Percentiles rank a stretch among this genome's conserved stretches.
Conservation (phyloP, 2,797 vertebrate genomes). For the Scolopax bukidnonensis region DNA sequence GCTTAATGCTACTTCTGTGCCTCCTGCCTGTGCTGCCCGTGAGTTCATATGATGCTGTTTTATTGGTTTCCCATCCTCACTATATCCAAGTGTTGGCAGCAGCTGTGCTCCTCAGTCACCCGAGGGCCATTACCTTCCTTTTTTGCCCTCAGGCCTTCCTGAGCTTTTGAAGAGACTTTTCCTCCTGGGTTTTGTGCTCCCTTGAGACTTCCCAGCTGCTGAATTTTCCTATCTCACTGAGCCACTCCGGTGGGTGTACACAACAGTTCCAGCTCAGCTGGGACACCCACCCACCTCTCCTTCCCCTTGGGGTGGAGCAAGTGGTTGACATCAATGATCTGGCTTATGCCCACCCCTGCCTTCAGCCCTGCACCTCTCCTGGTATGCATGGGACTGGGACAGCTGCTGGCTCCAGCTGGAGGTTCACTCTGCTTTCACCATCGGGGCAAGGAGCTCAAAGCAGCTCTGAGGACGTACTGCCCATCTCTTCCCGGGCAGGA, state of each 20-base stretch:
- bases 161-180: neutral
- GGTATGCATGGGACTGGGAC: fast-evolving
- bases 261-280: neutral
- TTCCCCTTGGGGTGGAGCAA: neutral
- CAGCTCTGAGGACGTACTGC: neutral
- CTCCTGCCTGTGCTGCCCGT: neutral
- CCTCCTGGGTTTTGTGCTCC: neutral
- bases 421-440: neutral
- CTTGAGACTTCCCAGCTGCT: neutral
- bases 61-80: neutral
- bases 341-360: neutral
- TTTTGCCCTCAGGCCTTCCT: neutral
- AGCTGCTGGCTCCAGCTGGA: neutral
- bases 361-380: neutral
- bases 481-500: neutral
- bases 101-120: neutral
- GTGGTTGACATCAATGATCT: neutral
- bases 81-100: neutral
- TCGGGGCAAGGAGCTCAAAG: neutral
- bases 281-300: neutral
- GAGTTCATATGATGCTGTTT: neutral
- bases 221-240: neutral
- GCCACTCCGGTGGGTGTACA: neutral
- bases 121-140: neutral
- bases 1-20: neutral